Conservation (phyloP, 2,888 invertebrate species). For the Anarsia innoxiella region DNA sequence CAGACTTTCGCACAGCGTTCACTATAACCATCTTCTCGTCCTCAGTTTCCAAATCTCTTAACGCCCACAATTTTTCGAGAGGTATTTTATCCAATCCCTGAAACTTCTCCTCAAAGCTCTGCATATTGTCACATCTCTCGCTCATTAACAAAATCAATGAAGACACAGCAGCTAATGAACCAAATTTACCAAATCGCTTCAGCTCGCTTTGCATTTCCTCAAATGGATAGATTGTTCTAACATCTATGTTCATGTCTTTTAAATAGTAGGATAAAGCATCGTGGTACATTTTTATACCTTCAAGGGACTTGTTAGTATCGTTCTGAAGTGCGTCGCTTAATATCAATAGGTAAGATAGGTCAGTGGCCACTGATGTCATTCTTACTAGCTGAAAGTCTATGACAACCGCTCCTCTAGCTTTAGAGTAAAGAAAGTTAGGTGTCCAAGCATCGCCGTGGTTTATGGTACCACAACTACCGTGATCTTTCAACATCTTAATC, state of each 20-base stretch:
- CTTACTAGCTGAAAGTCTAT: slow-evolving; percentile 46
- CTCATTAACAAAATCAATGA: slow-evolving; percentile 35
- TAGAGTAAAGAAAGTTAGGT: slow-evolving; percentile 37
- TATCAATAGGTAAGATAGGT: slow-evolving; percentile 27
- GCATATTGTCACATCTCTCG: slow-evolving; percentile 32
- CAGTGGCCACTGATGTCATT: slow-evolving; percentile 36
- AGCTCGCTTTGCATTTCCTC: slow-evolving; percentile 34
- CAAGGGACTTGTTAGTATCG: slow-evolving; percentile 29
- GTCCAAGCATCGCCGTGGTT: slow-evolving; percentile 49
- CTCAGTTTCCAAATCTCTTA: slow-evolving; percentile 30
- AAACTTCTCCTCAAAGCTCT: slow-evolving; percentile 25
- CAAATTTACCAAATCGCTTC: slow-evolving; percentile 36
- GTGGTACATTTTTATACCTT: slow-evolving; percentile 36
- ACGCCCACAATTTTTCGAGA: slow-evolving; percentile 36
- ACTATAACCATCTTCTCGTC: slow-evolving; percentile 33
- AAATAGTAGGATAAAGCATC: slow-evolving; percentile 31
- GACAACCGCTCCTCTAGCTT: slow-evolving; percentile 26
- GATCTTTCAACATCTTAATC: slow-evolving; percentile 22
- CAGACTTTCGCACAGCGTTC: slow-evolving; percentile 35
- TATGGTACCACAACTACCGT: slow-evolving; percentile 28
- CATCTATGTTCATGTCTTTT: slow-evolving; percentile 35
- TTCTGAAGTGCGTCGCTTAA: slow-evolving; percentile 27
- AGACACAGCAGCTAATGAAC: slow-evolving; percentile 32
- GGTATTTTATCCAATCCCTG: slow-evolving; percentile 32
- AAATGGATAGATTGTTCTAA: slow-evolving; percentile 27